phyloP scores from a whole-genome alignment of 2,797 vertebrate species.

The Chanos chanos region DNA sequence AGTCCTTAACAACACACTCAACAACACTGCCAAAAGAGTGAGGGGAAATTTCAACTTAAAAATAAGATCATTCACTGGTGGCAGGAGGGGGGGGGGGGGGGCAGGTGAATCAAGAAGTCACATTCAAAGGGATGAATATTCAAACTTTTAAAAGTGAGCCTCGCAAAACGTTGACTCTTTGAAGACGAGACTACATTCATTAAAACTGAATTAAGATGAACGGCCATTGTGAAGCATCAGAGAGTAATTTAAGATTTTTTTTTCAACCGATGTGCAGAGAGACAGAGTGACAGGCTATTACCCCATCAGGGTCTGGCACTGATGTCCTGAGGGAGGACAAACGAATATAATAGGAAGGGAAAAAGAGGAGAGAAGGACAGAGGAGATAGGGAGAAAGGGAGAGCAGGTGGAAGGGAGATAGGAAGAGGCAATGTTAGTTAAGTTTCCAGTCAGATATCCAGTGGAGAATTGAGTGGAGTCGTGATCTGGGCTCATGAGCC shows the following conservation, averaged over 20 bases:
- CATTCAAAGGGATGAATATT: background rate
- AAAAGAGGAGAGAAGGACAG: background rate
- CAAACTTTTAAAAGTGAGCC: slow-evolving; percentile 9
- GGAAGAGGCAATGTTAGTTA: background rate
- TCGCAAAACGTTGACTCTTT: background rate
- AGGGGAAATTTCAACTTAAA: too few species aligned
- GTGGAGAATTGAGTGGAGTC: too few species aligned
- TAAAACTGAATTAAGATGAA: slow-evolving; percentile 32
- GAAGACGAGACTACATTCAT: slow-evolving; percentile 13
- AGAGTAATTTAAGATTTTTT: slow-evolving; percentile 36
- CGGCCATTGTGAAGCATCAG: slow-evolving; percentile 21
- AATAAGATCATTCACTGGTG: too few species aligned
- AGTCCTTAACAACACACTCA: too few species aligned
- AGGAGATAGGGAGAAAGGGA: background rate
- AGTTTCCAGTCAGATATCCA: too few species aligned
- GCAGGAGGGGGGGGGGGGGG: too few species aligned
- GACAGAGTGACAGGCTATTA: slow-evolving; percentile 38
- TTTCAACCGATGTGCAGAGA: slow-evolving; percentile 16
- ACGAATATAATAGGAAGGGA: slow-evolving; percentile 6
- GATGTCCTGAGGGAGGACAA: slow-evolving; percentile 23
- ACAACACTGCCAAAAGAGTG: too few species aligned
- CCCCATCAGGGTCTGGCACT: background rate
- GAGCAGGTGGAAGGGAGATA: background rate
- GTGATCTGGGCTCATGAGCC: too few species aligned
- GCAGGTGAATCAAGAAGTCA: background rate